A percentile compares a stretch with the other conserved stretches of the same genome.
Conservation (phyloP, 1,140 invertebrate genomes). For the Cheumatopsyche charites region DNA sequence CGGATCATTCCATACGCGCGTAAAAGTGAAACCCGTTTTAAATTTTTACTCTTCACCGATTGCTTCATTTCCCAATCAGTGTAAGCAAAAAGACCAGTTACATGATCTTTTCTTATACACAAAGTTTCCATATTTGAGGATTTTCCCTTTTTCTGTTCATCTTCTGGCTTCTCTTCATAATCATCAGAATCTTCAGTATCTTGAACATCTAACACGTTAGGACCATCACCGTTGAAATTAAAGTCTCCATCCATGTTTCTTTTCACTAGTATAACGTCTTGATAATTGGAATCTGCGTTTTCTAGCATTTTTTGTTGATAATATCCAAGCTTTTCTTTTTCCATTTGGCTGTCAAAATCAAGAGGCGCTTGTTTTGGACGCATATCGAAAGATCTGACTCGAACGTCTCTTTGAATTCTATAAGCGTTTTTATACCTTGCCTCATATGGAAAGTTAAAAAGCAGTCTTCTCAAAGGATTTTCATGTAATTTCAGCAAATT, state of each 20-base stretch:
- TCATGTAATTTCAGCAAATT: neutral
- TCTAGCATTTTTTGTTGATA: conserved; percentile 59
- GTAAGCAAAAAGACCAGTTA: conserved; percentile 75
- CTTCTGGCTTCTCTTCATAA: conserved; percentile 56
- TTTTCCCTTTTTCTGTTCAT: conserved; percentile 43
- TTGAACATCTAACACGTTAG: conserved; percentile 56
- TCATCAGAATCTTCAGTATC: conserved; percentile 58
- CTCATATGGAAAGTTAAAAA: neutral
- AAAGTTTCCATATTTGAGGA: conserved; percentile 57
- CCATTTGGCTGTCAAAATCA: conserved; percentile 55
- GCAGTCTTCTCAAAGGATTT: neutral
- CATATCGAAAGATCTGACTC: conserved; percentile 3
- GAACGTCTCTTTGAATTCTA: neutral
- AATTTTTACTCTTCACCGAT: conserved; percentile 68
- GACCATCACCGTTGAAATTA: conserved; percentile 53
- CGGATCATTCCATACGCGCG: conserved; percentile 78
- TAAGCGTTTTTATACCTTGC: neutral
- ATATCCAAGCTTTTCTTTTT: conserved; percentile 59
- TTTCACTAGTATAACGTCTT: conserved; percentile 60
- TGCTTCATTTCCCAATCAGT: conserved; percentile 76
- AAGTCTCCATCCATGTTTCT: conserved; percentile 62
- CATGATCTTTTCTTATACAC: conserved; percentile 71
- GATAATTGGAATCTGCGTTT: conserved; percentile 58
- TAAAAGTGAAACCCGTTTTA: conserved; percentile 71
- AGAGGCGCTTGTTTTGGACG: conserved; percentile 31